phyloP scores from a whole-genome alignment of 2,797 vertebrate genomes.

The Pangasius larnaudii region DNA sequence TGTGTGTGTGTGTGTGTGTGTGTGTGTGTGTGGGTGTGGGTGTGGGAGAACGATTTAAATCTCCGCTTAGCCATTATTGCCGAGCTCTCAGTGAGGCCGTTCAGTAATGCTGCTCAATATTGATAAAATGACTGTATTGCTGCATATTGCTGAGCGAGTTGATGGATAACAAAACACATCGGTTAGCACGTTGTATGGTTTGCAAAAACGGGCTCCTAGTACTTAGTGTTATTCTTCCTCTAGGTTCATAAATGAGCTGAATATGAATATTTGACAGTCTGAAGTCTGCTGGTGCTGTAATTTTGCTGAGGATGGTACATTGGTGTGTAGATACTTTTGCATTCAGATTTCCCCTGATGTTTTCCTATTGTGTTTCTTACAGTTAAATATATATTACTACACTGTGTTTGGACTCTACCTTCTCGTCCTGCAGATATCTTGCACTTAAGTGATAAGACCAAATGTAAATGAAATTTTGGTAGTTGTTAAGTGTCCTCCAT shows the following conservation, averaged over 20 bases:
- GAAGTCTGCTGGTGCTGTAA: neutral
- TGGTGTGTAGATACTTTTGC: neutral
- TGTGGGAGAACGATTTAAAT: neutral
- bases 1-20: neutral
- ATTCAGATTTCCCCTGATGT: neutral
- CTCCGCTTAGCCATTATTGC: neutral
- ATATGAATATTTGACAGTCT: neutral
- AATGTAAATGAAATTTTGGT: neutral
- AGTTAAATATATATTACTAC: neutral
- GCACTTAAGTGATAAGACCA: neutral
- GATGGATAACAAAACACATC: neutral
- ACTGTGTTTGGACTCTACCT: neutral
- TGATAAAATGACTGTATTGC: neutral
- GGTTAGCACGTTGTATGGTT: neutral
- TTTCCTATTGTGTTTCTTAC: neutral
- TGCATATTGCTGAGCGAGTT: neutral
- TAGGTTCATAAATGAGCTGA: neutral
- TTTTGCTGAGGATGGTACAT: neutral
- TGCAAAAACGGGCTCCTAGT: neutral
- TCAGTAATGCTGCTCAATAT: neutral
- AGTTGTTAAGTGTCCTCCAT: neutral
- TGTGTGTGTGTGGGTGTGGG: neutral
- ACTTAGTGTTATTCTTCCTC: neutral
- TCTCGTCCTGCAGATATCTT: too few species aligned
- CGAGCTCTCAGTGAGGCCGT: slow-evolving; percentile 1